These are phyloP conservation scores for Martes martes DNA, from an alignment of 2,113 vertebrate genomes.

Conservation along the genomic window DNA sequence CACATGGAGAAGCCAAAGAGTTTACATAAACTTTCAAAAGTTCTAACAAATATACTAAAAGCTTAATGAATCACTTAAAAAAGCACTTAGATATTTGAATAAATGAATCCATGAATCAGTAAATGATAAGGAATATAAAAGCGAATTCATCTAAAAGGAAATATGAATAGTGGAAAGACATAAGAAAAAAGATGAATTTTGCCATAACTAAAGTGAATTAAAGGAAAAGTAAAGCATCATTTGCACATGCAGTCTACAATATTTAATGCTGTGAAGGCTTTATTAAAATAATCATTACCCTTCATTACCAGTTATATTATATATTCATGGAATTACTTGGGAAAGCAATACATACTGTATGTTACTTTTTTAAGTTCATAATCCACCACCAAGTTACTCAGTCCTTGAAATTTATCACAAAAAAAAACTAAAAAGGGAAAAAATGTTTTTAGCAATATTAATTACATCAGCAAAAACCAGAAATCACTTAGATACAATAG, in stretches of 20 bases:
- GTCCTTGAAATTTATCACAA: not conserved
- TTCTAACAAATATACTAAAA: not conserved
- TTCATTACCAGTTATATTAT: not conserved
- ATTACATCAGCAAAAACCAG: not conserved
- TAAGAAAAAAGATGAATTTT: not conserved
- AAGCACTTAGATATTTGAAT: not conserved
- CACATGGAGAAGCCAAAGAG: not conserved
- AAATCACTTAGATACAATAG: not conserved
- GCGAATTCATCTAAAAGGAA: not conserved
- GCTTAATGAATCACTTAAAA: not conserved
- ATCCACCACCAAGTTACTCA: not conserved
- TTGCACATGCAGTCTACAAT: not conserved
- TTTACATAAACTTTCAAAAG: not conserved
- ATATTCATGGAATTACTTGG: not conserved
- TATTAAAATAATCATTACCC: not conserved
- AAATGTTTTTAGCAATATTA: not conserved
- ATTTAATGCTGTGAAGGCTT: not conserved
- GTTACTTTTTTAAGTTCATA: not conserved
- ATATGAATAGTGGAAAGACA: not conserved
- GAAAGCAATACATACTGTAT: not conserved
- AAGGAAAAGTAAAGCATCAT: not conserved
- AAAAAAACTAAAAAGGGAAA: not conserved
- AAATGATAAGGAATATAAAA: constrained; percentile 18
- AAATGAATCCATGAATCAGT: not conserved
- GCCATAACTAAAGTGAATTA: not conserved